phyloP scores from a whole-genome alignment of 2,113 vertebrate genomes.

The Grammomys surdaster region DNA sequence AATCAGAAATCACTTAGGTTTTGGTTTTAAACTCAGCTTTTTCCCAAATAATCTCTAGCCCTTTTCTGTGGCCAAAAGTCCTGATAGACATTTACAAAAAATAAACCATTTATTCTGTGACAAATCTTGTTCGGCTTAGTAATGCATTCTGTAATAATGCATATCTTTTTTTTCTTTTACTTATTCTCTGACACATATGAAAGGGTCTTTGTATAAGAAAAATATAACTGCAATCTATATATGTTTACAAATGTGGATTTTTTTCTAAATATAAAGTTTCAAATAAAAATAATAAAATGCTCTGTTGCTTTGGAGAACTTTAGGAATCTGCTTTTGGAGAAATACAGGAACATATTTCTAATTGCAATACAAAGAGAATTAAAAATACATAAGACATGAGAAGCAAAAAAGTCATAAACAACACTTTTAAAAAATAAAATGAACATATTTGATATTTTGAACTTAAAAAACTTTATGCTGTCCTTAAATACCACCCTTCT shows the following conservation, averaged over 20 bases:
- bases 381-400: not conserved
- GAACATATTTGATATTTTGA: not conserved
- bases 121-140: conserved; percentile 13
- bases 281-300: not conserved
- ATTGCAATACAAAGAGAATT: conserved; percentile 9
- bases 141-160: conserved; percentile 46
- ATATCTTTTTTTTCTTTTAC: not conserved
- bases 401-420: not conserved
- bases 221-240: conserved; percentile 4
- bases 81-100: conserved; percentile 25
- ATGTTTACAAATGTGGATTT: not conserved
- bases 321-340: not conserved
- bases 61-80: conserved; percentile 40
- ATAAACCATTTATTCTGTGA: not conserved
- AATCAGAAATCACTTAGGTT: conserved; percentile 61
- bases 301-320: not conserved
- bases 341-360: not conserved
- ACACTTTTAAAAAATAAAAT: not conserved
- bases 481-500: not conserved
- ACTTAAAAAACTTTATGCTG: not conserved
- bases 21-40: conserved; percentile 55
- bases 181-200: not conserved
- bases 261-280: not conserved
- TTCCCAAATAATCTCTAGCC: not conserved
- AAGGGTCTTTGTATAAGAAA: conserved; percentile 26